Conservation (phyloP, 2,113 vertebrate genomes). For the Tauraco erythrolophus region DNA sequence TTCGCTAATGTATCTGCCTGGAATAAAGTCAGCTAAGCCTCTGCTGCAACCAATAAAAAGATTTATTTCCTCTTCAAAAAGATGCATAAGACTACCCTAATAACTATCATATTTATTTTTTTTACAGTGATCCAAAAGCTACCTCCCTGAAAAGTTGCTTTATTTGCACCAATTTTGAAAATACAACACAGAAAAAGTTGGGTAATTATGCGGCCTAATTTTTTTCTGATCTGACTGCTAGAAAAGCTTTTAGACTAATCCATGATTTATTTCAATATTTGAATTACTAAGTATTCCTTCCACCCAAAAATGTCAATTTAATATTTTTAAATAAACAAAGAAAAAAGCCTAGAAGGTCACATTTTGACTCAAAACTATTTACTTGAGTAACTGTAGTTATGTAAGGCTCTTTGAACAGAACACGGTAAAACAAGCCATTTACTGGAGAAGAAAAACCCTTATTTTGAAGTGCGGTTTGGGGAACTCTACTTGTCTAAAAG, state of each 20-base stretch:
- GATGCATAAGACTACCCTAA: not conserved
- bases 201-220: not conserved
- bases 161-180: not conserved
- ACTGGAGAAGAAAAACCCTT: rapidly evolving
- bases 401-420: not conserved
- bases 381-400: not conserved
- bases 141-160: not conserved
- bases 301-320: not conserved
- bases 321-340: not conserved
- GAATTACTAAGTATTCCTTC: not conserved
- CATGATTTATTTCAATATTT: not conserved
- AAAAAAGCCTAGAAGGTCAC: not conserved
- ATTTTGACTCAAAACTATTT: not conserved
- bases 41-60: not conserved
- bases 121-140: not conserved
- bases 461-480: not conserved
- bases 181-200: not conserved
- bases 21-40: not conserved
- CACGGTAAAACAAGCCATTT: not conserved
- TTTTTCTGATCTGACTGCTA: not conserved
- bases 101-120: not conserved
- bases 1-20: not conserved
- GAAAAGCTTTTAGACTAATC: not conserved
- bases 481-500: not conserved
- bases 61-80: not conserved